phyloP scores from a whole-genome alignment of 2,888 invertebrate genomes.

The Eupithecia vulgata region DNA sequence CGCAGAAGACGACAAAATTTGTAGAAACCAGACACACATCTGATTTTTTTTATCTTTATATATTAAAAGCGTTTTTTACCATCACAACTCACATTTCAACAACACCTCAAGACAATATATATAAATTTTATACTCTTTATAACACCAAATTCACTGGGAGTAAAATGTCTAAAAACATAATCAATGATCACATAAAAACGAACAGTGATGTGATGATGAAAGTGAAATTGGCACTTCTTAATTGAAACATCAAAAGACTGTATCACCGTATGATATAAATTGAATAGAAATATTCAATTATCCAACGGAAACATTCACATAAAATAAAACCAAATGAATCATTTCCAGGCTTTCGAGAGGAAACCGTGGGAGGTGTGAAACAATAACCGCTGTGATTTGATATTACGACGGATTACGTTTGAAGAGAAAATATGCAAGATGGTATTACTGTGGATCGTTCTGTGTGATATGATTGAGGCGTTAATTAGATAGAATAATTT shows the following conservation, averaged over 20 bases:
- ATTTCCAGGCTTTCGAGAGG: slow-evolving; percentile 75
- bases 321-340: slow-evolving; percentile 62
- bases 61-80: no score
- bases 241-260: background rate
- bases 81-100: background rate
- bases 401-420: slow-evolving; percentile 42
- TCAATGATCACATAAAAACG: background rate
- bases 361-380: slow-evolving; percentile 74
- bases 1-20: background rate
- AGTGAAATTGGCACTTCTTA: background rate
- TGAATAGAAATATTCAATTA: slow-evolving; percentile 43
- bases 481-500: slow-evolving; percentile 1
- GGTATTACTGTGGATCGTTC: slow-evolving; percentile 7
- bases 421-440: slow-evolving; percentile 18
- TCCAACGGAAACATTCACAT: slow-evolving; percentile 52
- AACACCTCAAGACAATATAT: background rate
- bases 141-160: background rate
- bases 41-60: background rate
- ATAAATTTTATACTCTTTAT: background rate
- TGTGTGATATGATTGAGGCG: background rate
- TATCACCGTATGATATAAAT: background rate
- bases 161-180: background rate
- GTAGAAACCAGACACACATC: background rate
- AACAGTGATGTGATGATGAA: background rate
- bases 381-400: slow-evolving; percentile 58